Conservation (phyloP, 2,113 vertebrate species). For the Cyanoderma ruficeps region DNA sequence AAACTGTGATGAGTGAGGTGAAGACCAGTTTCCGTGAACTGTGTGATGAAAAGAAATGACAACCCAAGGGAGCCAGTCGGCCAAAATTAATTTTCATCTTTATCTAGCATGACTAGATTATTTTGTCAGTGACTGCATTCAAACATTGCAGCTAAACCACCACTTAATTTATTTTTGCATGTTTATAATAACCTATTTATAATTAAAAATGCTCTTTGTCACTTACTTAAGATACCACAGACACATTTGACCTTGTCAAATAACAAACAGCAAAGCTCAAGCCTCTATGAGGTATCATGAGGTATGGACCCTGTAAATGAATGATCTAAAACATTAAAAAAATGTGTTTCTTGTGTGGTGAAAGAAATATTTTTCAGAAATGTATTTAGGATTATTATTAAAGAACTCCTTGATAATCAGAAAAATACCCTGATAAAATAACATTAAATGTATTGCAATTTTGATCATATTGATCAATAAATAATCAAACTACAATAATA, state of each 20-base stretch:
- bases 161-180: background rate
- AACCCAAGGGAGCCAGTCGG: background rate
- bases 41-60: background rate
- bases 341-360: accelerated
- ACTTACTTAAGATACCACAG: background rate
- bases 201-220: background rate
- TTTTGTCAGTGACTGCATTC: background rate
- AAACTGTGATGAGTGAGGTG: background rate
- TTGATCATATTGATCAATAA: background rate
- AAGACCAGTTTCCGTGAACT: background rate
- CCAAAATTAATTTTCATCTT: background rate
- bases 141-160: background rate
- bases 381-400: background rate
- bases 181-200: background rate
- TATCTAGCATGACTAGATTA: background rate
- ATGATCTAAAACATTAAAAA: background rate
- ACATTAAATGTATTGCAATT: background rate
- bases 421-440: background rate
- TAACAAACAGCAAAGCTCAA: background rate
- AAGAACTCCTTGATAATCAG: background rate
- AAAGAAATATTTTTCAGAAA: background rate
- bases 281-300: background rate
- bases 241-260: background rate
- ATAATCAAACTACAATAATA: background rate
- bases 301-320: background rate